These are phyloP conservation scores for Proteles cristata DNA, from an alignment of 2,113 vertebrate species.

Conservation along the genomic window DNA sequence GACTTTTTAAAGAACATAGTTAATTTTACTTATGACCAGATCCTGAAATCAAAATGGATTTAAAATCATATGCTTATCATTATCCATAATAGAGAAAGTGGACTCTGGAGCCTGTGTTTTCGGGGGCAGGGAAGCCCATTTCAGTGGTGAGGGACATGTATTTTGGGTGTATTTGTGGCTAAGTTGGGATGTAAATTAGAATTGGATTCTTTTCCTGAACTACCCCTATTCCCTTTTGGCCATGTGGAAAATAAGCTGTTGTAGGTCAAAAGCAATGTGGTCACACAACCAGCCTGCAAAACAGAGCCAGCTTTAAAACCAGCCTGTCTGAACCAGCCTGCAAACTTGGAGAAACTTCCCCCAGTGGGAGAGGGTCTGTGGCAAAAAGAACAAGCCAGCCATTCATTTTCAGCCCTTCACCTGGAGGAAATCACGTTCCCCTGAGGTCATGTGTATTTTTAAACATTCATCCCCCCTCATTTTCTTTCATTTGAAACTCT, in stretches of 20 bases:
- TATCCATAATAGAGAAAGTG: neutral
- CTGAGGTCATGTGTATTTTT: neutral
- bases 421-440: neutral
- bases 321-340: neutral
- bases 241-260: neutral
- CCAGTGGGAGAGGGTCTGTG: neutral
- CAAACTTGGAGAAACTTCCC: neutral
- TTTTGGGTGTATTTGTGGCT: neutral
- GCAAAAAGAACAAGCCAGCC: conserved; percentile 13
- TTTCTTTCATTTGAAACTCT: conserved; percentile 40
- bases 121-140: neutral
- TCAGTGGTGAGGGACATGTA: neutral
- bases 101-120: neutral
- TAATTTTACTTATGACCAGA: conserved; percentile 2
- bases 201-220: neutral
- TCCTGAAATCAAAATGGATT: neutral
- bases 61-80: neutral
- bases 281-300: neutral
- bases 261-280: neutral
- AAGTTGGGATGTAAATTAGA: neutral
- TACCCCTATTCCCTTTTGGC: neutral
- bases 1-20: neutral
- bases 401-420: neutral
- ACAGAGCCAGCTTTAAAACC: neutral
- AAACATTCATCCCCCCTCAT: neutral